A percentile compares a stretch with the other conserved stretches of the same genome.
These are phyloP conservation scores for Criorhina ranunculi DNA, from an alignment of 2,888 invertebrate species.

Conservation along the genomic window DNA sequence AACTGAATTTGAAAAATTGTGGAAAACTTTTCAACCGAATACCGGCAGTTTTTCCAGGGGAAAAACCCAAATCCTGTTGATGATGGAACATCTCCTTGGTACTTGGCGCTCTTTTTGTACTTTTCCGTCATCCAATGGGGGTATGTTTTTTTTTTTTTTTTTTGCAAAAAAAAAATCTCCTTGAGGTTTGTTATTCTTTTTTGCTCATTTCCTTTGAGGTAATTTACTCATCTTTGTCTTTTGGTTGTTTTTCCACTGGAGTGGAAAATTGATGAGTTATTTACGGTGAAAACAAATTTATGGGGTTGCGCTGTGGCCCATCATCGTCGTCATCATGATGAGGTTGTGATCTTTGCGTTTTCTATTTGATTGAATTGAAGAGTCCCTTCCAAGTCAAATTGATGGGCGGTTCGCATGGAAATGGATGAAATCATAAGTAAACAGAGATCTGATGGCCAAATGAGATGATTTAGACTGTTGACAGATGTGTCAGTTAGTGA, in stretches of 20 bases:
- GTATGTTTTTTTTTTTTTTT: too few relatives aligned
- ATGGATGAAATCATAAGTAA: conserved; percentile 29
- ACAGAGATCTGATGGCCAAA: too few relatives aligned
- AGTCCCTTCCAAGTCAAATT: conserved; percentile 19
- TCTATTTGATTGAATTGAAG: conserved; percentile 31
- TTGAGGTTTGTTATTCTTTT: conserved; percentile 33
- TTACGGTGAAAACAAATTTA: conserved; percentile 42
- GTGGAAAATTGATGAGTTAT: conserved; percentile 71
- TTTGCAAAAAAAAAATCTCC: too few relatives aligned
- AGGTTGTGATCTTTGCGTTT: conserved; percentile 42
- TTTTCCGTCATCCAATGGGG: conserved; percentile 22
- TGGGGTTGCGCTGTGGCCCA: background rate
- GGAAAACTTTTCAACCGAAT: conserved; percentile 37
- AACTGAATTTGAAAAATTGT: conserved; percentile 60
- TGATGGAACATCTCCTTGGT: conserved; percentile 45
- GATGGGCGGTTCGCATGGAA: conserved; percentile 9
- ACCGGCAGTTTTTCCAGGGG: conserved; percentile 60
- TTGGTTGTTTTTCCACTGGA: conserved; percentile 62
- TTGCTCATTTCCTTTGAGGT: conserved; percentile 57
- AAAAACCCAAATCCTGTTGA: conserved; percentile 50
- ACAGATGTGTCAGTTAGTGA: conserved; percentile 32
- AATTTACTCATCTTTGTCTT: conserved; percentile 72
- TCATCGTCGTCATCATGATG: background rate
- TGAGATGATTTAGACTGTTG: conserved; percentile 2
- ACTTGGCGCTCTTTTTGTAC: conserved; percentile 20